Evolutionary conservation across 2,888 invertebrate genomes (phyloP), one percentile per base, ranked within the genome.

Genomic region (Drosophila vallismaia): DNA sequence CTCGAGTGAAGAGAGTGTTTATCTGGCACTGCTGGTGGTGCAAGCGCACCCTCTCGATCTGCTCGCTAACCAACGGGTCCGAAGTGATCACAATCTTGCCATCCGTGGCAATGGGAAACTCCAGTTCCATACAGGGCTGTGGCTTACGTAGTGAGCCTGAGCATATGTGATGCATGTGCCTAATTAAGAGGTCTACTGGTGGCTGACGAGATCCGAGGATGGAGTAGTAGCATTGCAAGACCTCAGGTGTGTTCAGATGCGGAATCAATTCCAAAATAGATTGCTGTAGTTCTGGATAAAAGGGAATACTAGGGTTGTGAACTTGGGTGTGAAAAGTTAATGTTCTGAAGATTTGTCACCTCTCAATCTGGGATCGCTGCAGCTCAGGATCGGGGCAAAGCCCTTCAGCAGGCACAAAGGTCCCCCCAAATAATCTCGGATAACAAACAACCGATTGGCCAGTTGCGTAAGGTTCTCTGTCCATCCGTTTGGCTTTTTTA

Each of bases 201-300:
- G 94, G 93, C 46, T 92, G 90, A 36, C 92, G 89, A 10, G 91
- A 92, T 74, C 94, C 93, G 83, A 95, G 93, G 75, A 95, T 92
- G 26, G 93, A 92, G 63, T 95, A 92, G 85, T 94, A 94, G 10
- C 92, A 92, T 5, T 93, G 92, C 67, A 95, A 90, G 1, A 89
- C 84, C 52, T 92, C 91, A 0, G 92, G 91, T 0, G 91, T 89
- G 66, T 91, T 91, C 1, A 92, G 68, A 50, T 92, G 90, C 12
- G 92, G 92, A 42, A 95, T 92, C 51, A 95, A 92, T 88, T 95
- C 94, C 44, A 95, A 89, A 54, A 95, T 92, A 50, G 94, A 94
- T 77, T 93, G 93, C 76, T 95, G 95, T 12, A 95, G 90, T 66
- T 95, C 95, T 94, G 89, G 4, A 38, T 1, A 0, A n/a, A 0